phyloP scores from a whole-genome alignment of 2,113 vertebrate genomes.

The Aythya baeri region DNA sequence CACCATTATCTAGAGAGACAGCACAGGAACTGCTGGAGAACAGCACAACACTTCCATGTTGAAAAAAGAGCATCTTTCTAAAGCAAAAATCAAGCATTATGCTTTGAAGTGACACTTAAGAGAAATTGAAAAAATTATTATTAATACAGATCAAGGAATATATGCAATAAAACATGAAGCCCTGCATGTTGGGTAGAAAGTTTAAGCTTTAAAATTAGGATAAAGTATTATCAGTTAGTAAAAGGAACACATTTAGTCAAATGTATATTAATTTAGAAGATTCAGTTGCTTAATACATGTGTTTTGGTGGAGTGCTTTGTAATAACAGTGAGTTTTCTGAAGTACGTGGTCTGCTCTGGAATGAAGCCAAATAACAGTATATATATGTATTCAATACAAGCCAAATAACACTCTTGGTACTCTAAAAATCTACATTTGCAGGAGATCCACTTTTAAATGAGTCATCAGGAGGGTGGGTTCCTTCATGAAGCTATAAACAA shows the following conservation, averaged over 20 bases:
- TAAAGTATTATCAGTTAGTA: background rate
- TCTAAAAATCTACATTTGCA: background rate
- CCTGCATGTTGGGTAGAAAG: background rate
- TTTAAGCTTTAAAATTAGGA: background rate
- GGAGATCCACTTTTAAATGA: background rate
- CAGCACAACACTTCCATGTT: background rate
- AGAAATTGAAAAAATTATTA: background rate
- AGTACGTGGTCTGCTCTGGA: background rate
- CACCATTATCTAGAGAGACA: conserved; percentile 33
- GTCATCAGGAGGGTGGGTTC: background rate
- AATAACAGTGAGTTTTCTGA: background rate
- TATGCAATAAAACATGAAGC: background rate
- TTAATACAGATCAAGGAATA: background rate
- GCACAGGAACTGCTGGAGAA: background rate
- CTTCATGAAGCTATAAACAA: background rate
- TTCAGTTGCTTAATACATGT: background rate
- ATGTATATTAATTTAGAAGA: background rate
- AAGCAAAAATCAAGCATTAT: background rate
- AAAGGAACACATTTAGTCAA: background rate
- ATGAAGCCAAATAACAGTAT: background rate
- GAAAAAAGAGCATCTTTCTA: background rate
- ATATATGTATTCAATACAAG: too few relatives aligned
- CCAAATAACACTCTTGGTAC: background rate
- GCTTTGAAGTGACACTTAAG: conserved; percentile 2
- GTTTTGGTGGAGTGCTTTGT: background rate